A percentile compares a stretch with the other conserved stretches of the same genome.
phyloP scores from a whole-genome alignment of 2,888 invertebrate genomes.

The Nemapogon koenigi region DNA sequence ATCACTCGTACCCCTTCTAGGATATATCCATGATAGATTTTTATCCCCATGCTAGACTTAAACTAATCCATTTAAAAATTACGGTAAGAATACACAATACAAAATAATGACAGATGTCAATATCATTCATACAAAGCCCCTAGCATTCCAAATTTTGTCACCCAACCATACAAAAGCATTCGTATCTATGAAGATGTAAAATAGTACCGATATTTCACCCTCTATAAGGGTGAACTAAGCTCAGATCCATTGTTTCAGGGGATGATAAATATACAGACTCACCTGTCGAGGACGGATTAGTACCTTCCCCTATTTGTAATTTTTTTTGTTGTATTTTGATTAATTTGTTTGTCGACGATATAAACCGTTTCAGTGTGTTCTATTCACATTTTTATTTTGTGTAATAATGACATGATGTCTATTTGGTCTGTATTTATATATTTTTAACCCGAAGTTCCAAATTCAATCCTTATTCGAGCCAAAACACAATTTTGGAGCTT shows the following conservation, averaged over 20 bases:
- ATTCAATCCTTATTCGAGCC: too few relatives aligned
- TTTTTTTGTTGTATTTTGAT: not conserved
- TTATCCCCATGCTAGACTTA: too few relatives aligned
- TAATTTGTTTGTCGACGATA: not conserved
- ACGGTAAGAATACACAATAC: too few relatives aligned
- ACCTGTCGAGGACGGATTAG: conserved; percentile 56
- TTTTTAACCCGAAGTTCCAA: too few relatives aligned
- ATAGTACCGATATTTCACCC: not conserved
- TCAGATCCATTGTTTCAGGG: conserved; percentile 42
- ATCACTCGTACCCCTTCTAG: too few relatives aligned
- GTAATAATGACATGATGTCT: not conserved
- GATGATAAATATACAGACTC: conserved; percentile 61
- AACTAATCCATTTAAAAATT: too few relatives aligned
- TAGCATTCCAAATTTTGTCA: too few relatives aligned
- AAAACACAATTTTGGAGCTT: too few relatives aligned
- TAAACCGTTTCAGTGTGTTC: too few relatives aligned
- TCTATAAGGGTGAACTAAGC: conserved; percentile 1
- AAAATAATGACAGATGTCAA: too few relatives aligned
- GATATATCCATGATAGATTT: too few relatives aligned
- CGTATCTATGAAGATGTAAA: not conserved
- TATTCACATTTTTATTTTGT: not conserved
- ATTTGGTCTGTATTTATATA: not conserved
- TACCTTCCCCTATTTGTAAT: conserved; percentile 17
- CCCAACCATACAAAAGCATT: not conserved
- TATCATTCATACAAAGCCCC: too few relatives aligned